Base-by-base conservation (phyloP, 1,140 invertebrate genomes). In the Vanessa tameamea region DNA sequence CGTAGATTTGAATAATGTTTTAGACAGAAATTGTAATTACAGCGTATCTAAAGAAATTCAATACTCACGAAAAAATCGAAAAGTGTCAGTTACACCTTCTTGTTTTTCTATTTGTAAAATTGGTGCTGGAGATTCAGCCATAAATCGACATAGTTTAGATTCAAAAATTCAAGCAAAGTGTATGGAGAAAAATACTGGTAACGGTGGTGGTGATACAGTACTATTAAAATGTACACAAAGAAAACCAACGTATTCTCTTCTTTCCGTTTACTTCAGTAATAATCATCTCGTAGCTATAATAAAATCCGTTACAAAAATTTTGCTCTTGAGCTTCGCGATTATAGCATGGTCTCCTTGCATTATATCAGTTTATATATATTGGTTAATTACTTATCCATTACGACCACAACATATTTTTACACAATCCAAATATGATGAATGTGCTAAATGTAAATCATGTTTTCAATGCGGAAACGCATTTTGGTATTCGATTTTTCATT, bases 301-400 rank as follows among this genome's bases (percentile, higher is more conserved):
- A 48, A 37, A 69, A 64, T 48, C 15, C 8, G 14, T 37, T 12
- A 31, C 75, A 47, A 78, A 77, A 53, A 68, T 63, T 47, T 59
- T 78, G 15, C 64, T 82, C 64, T 64, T 79, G 65, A 47, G 53
- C 26, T 43, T 81, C 3, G 57, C 75, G 0, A 16, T 77, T 50
- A 64, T 81, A 55, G 47, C 70, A 15, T 83, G 79, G 78, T 76
- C 69, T 37, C 81, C 81, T 47, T 83, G 81, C 37, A 73, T 83
- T 63, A 47, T 81, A 12, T 26, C 68, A 20, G 55, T 76, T 14
- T 37, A 23, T 16, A 14, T 78, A 15, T 73, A 59, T 66, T 78
- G 75, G 79, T 37, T 77, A 20, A 20, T 81, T 55, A 73, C 68
- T 20, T 79, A 79, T 77, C 76, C 79, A n/a, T 65, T 81, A 37